Base-by-base conservation (phyloP, 2,888 invertebrate species). In the Noctuana brunneofusca region DNA sequence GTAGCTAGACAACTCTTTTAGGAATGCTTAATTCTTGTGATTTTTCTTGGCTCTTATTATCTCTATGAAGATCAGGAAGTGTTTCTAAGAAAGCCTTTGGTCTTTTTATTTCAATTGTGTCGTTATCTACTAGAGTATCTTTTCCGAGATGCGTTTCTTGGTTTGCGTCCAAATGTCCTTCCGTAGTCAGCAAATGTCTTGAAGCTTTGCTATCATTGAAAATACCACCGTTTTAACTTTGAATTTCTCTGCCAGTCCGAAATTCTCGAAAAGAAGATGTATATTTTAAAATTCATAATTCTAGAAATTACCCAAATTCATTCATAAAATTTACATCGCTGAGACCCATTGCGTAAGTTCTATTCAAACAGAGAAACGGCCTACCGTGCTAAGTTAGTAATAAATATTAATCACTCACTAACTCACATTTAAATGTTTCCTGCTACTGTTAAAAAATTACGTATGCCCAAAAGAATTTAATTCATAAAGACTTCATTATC, bases 391-490 rank as follows among this genome's bases (percentile, higher is more conserved):
- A 70, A 72, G 69, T 75, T 71, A 70, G 73, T 86, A 79, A 87
- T 89, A 87, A 86, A 89, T 89, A 86, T 87, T 87, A 87, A 89
- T 88, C 81, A 84, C 75, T 80, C 71, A 76, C 78, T 84, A 83
- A 87, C 72, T 83, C 78, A 81, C 80, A 83, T 81, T 83, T 81
- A 85, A 89, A 85, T 84, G 81, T 78, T 87, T 83, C 86, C 83
- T 81, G 89, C 89, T 87, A 88, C 90, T 78, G 89, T 85, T 75
- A 75, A 76, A 80, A 63, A 79, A 81, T 81, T 77, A 79, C 75
- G 71, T 73, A 78, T 77, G 75, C 77, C 72, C 73, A 73, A 80
- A 80, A 74, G 72, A 78, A 84, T 78, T 83, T 81, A 75, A 80
- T 86, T 84, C 79, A 75, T 80, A 78, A 76, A 75, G 74, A 73